A percentile compares a stretch with the other conserved stretches of the same genome.
These are phyloP conservation scores for Barbus barbus DNA, from an alignment of 2,113 vertebrate species.

Conservation along the genomic window DNA sequence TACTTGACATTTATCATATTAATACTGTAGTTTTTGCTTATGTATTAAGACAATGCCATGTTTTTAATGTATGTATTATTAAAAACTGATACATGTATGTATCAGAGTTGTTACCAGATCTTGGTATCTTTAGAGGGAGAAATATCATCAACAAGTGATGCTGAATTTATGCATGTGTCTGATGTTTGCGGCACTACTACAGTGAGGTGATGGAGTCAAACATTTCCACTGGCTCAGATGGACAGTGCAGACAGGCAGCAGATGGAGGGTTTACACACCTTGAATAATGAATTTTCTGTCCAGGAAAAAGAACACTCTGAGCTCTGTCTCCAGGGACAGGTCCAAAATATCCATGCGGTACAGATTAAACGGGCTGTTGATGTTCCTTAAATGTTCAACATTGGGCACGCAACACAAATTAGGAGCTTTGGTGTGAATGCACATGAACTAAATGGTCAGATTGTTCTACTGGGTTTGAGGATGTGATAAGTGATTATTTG, in stretches of 20 bases:
- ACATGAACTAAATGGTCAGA: too few relatives aligned
- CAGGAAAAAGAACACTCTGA: conserved; percentile 31
- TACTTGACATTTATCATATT: too few relatives aligned
- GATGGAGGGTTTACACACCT: conserved; percentile 50
- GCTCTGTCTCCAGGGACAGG: conserved; percentile 10
- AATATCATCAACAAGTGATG: conserved; percentile 20
- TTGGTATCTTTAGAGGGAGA: neutral
- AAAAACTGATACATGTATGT: too few relatives aligned
- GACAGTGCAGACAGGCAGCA: conserved; percentile 40
- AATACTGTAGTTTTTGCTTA: neutral
- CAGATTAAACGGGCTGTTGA: neutral
- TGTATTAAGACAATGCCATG: neutral
- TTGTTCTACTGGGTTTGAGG: neutral
- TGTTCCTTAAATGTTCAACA: neutral
- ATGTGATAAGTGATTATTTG: neutral
- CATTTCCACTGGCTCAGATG: conserved; percentile 41
- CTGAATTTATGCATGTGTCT: neutral
- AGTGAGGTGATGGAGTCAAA: neutral
- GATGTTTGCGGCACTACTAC: neutral
- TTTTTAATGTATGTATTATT: neutral
- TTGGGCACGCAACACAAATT: neutral
- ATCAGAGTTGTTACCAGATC: neutral
- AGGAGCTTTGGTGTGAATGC: neutral
- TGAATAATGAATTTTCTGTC: conserved; percentile 52
- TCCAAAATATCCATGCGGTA: conserved; percentile 41